phyloP scores from a whole-genome alignment of 2,113 vertebrate genomes.

The Hippocampus guttulatus region DNA sequence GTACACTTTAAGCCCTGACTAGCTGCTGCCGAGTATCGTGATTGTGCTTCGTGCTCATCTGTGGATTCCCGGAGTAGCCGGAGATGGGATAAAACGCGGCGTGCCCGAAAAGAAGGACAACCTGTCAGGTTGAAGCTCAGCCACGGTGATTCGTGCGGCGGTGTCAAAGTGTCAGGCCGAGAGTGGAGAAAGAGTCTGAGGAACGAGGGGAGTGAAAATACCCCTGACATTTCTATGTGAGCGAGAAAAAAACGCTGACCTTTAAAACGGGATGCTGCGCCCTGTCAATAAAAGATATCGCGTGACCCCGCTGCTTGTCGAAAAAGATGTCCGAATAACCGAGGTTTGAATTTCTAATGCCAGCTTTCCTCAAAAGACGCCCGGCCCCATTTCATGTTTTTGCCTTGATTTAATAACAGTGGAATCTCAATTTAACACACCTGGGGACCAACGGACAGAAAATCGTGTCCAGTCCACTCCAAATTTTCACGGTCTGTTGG shows the following conservation, averaged over 20 bases:
- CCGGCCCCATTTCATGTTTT: too few species aligned
- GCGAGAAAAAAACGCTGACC: conserved; percentile 7
- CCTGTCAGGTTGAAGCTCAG: conserved; percentile 33
- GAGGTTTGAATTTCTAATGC: background rate
- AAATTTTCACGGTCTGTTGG: too few species aligned
- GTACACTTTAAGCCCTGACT: conserved; percentile 47
- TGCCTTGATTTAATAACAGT: too few species aligned
- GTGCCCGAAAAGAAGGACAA: conserved; percentile 38
- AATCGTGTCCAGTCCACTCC: too few species aligned
- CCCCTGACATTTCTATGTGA: conserved; percentile 19
- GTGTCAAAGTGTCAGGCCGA: conserved; percentile 24
- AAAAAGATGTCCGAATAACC: background rate
- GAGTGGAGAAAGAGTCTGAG: conserved; percentile 13
- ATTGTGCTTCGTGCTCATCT: conserved; percentile 62
- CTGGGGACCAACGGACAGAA: too few species aligned
- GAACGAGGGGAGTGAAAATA: conserved; percentile 16
- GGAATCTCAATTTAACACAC: too few species aligned
- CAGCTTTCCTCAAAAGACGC: background rate
- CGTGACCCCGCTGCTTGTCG: background rate
- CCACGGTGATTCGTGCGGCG: conserved; percentile 12
- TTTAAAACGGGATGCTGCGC: conserved; percentile 14
- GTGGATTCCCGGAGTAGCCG: conserved; percentile 53
- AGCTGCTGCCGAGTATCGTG: conserved; percentile 39
- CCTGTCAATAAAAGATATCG: conserved; percentile 5
- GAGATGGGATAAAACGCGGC: conserved; percentile 46